Evolutionary conservation across 2,797 vertebrate species (phyloP).

Genomic region (Myiothlypis chrysogaster): DNA sequence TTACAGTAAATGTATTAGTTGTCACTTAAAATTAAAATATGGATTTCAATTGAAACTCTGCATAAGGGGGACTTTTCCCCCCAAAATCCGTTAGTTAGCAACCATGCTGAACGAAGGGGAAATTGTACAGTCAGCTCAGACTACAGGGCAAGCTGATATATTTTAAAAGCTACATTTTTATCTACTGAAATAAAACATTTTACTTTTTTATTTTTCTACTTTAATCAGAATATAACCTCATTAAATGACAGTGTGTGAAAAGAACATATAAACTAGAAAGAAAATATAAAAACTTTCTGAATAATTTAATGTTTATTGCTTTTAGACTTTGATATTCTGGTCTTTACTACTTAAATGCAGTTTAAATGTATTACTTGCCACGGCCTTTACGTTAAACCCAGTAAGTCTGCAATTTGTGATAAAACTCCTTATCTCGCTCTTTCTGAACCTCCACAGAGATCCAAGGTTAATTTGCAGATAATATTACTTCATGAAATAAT

Average conservation of each 20-base stretch:
- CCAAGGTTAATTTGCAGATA: constrained; percentile 64
- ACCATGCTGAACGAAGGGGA: constrained; percentile 25
- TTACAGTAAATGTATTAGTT: constrained; percentile 32
- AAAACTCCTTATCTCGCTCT: constrained; percentile 59
- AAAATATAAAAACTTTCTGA: constrained; percentile 66
- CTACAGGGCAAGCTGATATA: background rate
- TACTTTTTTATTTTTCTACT: constrained; percentile 29
- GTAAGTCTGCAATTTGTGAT: constrained; percentile 63
- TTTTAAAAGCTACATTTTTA: constrained; percentile 26
- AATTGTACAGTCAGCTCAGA: constrained; percentile 30
- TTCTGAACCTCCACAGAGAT: constrained; percentile 47
- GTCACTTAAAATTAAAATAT: constrained; percentile 55
- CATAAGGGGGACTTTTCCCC: background rate
- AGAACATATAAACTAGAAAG: constrained; percentile 56
- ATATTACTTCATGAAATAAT: constrained; percentile 67
- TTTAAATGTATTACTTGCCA: constrained; percentile 76
- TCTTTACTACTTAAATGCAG: constrained; percentile 72
- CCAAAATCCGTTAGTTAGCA: constrained; percentile 35
- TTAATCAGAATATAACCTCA: constrained; percentile 67
- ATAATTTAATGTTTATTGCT: constrained; percentile 72
- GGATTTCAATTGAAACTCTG: constrained; percentile 15
- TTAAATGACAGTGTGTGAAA: constrained; percentile 62
- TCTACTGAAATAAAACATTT: constrained; percentile 51
- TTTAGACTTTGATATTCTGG: constrained; percentile 56
- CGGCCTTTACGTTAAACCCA: constrained; percentile 60